These are phyloP conservation scores for Bombyx mori DNA, from an alignment of 1,140 invertebrate genomes.

Conservation along the genomic window ASM3026992v2 NC_085118.1:11393001-11393500, in stretches of 20 bases:
- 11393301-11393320: constrained; percentile 94
- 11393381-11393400: constrained; percentile 93
- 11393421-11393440: constrained; percentile 89
- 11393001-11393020: constrained; percentile 97
- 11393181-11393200: constrained; percentile 97
- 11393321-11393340: constrained; percentile 94
- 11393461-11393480: constrained; percentile 93
- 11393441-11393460: constrained; percentile 83
- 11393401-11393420: constrained; percentile 91
- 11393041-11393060: constrained; percentile 91
- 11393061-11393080: constrained; percentile 93
- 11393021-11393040: constrained; percentile 90
- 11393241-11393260: constrained; percentile 84
- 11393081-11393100: constrained; percentile 98
- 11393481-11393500: constrained; percentile 87
- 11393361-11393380: constrained; percentile 88
- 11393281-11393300: constrained; percentile 95
- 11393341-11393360: constrained; percentile 88
- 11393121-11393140: constrained; percentile 91
- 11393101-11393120: constrained; percentile 84
- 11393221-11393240: constrained; percentile 82
- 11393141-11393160: constrained; percentile 83
- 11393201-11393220: constrained; percentile 91
- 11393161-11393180: constrained; percentile 72
- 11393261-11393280: constrained; percentile 91